Base-by-base conservation (phyloP, 2,888 invertebrate genomes). In the Ichneumon xanthorius region DNA sequence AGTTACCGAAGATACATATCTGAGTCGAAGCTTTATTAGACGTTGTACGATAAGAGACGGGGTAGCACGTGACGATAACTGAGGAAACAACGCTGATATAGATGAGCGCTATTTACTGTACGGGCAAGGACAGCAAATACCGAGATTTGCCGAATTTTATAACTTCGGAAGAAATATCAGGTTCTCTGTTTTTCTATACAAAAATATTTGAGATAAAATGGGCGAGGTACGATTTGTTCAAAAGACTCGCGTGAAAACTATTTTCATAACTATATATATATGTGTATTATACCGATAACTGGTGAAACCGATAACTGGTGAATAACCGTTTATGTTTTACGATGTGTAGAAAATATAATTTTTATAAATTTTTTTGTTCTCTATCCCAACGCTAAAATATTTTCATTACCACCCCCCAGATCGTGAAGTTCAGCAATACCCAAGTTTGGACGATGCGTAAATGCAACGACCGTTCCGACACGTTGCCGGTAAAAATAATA, bases 21-120 rank as follows among this genome's bases (percentile, higher is more conserved):
- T 37, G 6, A 4, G 37, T 37, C 37, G 37, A 37, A 37, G 37
- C 5, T 37, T 4, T 37, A 37, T 37, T 37, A 37, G 0, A 37
- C 37, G 37, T 37, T 37, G 6, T 7, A 7, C 5, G 37, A 37
- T 37, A 37, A 37, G 37, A 37, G 37, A 37, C 37, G 7, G 7
- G 37, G 37, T 37, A 37, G 37, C 5, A 6, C 5, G 7, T 7
- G 1, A 6, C 1, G 9, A 37, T 5, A 30, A 30, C 30, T 30
- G 19, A 53, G 14, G 50, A 53, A 53, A 53, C 14, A 53, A 53
- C 1, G 4, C 6, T n/a, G 4, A 94, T 94, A 94, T 93, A 93
- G 93, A 94, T 93, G 94, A 94, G 94, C 94, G 93, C 93, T 93
- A 63, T 76, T 70, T 77, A 30, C 61, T 80, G 72, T 67, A 73